Percentiles rank a stretch among this genome's conserved stretches.
Conservation (phyloP, 2,113 vertebrate species). For the Ciconia maguari region DNA sequence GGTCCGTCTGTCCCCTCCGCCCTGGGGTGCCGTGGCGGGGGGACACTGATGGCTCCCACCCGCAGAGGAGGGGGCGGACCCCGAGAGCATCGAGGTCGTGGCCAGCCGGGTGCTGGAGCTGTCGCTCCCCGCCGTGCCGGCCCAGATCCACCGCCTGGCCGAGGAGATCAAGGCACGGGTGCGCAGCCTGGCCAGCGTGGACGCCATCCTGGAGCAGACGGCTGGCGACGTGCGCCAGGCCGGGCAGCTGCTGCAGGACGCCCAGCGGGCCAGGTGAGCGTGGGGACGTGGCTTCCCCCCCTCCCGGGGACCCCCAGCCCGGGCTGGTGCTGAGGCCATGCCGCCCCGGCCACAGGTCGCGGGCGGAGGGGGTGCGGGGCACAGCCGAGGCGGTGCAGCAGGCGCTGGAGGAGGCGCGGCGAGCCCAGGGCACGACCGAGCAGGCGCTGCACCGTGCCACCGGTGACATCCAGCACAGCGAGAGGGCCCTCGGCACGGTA, state of each 20-base stretch:
- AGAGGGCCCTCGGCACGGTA: constrained; percentile 76
- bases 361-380: constrained; percentile 84
- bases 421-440: constrained; percentile 83
- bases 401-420: constrained; percentile 82
- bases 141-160: constrained; percentile 88
- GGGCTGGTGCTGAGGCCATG: fast-evolving
- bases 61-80: constrained; percentile 94
- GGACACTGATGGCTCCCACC: neutral
- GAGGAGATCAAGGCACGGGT: constrained; percentile 91
- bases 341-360: constrained; percentile 51
- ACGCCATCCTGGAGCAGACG: constrained; percentile 88
- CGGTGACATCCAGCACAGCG: constrained; percentile 82
- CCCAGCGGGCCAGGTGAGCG: constrained; percentile 84
- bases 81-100: constrained; percentile 91
- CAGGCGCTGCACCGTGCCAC: constrained; percentile 82
- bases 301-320: fast-evolving
- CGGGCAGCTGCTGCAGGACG: constrained; percentile 85
- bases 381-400: constrained; percentile 82
- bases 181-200: constrained; percentile 89
- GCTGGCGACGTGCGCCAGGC: constrained; percentile 85
- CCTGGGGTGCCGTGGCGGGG: fast-evolving
- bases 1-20: neutral
- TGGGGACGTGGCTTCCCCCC: fast-evolving
- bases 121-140: constrained; percentile 89
- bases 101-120: constrained; percentile 90